These are phyloP conservation scores for Orthonevra nobilis DNA, from an alignment of 2,888 invertebrate species.

Conservation along the genomic window DNA sequence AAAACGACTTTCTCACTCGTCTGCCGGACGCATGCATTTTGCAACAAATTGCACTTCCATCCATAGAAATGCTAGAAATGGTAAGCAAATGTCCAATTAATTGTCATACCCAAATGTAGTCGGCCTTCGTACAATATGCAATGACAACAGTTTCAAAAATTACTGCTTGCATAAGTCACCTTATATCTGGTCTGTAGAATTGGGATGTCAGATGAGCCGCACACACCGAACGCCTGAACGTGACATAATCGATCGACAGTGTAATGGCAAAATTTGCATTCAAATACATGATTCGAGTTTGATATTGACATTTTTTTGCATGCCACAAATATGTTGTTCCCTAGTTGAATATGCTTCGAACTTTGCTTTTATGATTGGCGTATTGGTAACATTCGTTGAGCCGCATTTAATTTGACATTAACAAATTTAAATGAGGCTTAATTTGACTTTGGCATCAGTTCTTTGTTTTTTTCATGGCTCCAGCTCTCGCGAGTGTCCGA, in stretches of 20 bases:
- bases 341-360: too few species aligned
- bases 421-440: too few species aligned
- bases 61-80: not conserved
- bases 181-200: too few species aligned
- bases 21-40: not conserved
- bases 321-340: not conserved
- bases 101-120: conserved; percentile 13
- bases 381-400: too few species aligned
- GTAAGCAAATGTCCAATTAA: conserved; percentile 16
- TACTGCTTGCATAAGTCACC: not conserved
- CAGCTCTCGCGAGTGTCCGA: too few species aligned
- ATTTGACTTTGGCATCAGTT: too few species aligned
- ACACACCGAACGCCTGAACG: too few species aligned
- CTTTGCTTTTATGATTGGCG: too few species aligned
- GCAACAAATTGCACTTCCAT: conserved; percentile 21
- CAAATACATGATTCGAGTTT: too few species aligned
- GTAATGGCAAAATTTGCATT: conserved; percentile 23
- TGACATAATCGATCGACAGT: conserved; percentile 12
- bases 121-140: not conserved
- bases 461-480: too few species aligned
- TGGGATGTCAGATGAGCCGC: too few species aligned
- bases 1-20: not conserved
- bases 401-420: too few species aligned
- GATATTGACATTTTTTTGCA: not conserved
- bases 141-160: not conserved